A percentile compares a stretch with the other conserved stretches of the same genome.
Conservation (phyloP, 1,140 invertebrate species). For the Bombus turneri region DNA sequence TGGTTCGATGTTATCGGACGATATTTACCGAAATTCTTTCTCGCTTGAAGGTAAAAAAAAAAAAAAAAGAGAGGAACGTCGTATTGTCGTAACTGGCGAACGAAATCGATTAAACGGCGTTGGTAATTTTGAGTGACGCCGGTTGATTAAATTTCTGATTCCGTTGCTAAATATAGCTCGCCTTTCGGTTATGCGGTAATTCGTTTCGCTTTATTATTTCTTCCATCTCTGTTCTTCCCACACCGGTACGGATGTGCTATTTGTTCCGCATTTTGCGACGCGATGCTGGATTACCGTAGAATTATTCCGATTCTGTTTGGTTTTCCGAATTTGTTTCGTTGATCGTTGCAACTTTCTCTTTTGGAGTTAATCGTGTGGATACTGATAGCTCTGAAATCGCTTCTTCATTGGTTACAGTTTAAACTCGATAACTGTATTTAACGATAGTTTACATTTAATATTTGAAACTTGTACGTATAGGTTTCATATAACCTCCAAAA, state of each 20-base stretch:
- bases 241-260: neutral
- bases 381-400: neutral
- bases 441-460: neutral
- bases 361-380: neutral
- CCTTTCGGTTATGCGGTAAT: slow-evolving; percentile 3
- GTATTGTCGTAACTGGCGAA: neutral
- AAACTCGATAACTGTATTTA: neutral
- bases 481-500: no score
- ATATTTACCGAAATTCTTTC: neutral
- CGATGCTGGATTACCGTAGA: neutral
- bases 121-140: slow-evolving; percentile 30
- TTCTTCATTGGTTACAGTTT: neutral
- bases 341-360: neutral
- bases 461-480: neutral
- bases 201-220: slow-evolving; percentile 28
- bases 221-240: neutral
- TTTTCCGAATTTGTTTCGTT: slow-evolving; percentile 18
- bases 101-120: slow-evolving; percentile 20
- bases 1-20: neutral
- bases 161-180: slow-evolving; percentile 21
- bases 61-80: no score
- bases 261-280: slow-evolving; percentile 1
- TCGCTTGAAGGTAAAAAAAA: no score
- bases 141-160: slow-evolving; percentile 41
- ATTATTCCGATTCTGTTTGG: neutral